Conservation (phyloP, 2,797 vertebrate genomes). For the Aratinga solstitialis region DNA sequence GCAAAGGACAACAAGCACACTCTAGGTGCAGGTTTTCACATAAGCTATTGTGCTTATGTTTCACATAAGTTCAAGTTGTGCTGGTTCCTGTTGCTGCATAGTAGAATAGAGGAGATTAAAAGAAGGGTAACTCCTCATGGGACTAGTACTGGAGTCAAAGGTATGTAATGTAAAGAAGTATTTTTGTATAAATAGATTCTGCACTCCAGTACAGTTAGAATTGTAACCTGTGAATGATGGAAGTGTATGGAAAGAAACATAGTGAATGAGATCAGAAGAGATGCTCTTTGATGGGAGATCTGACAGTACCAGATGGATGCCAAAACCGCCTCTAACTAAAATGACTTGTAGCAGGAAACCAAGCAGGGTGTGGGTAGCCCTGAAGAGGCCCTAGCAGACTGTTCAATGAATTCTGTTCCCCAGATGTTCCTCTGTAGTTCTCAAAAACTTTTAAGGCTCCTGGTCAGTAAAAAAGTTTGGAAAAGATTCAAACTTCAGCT, state of each 20-base stretch:
- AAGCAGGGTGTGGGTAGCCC: slow-evolving; percentile 39
- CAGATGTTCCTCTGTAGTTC: slow-evolving; percentile 55
- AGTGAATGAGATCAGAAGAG: slow-evolving; percentile 9
- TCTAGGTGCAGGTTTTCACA: background rate
- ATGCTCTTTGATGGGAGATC: slow-evolving; percentile 6
- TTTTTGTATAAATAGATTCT: background rate
- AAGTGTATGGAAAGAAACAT: background rate
- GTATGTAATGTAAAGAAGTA: background rate
- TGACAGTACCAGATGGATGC: background rate
- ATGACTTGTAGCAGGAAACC: slow-evolving; percentile 46
- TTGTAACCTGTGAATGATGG: background rate
- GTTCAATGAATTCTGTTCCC: slow-evolving; percentile 37
- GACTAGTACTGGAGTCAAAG: background rate
- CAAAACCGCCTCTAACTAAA: background rate
- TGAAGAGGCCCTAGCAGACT: slow-evolving; percentile 2
- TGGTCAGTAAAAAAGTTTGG: slow-evolving; percentile 43
- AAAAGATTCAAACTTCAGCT: slow-evolving; percentile 38
- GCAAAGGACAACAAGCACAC: background rate
- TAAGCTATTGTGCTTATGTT: too few species aligned
- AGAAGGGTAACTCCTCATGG: background rate
- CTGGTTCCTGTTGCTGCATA: background rate
- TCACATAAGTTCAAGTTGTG: background rate
- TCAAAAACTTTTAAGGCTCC: slow-evolving; percentile 41
- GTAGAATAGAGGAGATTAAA: background rate
- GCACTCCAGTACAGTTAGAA: background rate